These are phyloP conservation scores for Cyprinus carpio DNA, from an alignment of 2,113 vertebrate genomes.

Conservation along the genomic window DNA sequence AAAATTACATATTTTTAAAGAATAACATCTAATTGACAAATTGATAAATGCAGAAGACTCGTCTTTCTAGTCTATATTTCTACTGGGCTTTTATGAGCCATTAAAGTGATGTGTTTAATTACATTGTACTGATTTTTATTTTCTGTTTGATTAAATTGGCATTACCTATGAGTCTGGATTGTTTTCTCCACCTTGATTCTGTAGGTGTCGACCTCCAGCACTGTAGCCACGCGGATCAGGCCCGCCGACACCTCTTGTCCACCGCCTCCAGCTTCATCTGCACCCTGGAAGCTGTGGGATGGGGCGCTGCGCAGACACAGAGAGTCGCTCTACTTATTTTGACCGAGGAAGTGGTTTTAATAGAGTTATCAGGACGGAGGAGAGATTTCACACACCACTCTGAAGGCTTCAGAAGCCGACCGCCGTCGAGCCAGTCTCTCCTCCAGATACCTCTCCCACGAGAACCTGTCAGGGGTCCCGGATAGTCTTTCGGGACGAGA, in stretches of 20 bases:
- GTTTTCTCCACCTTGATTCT: conserved; percentile 86
- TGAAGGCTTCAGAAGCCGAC: conserved; percentile 89
- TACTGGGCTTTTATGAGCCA: no score
- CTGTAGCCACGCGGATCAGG: conserved; percentile 88
- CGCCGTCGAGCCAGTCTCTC: conserved; percentile 88
- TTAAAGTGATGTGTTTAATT: no score
- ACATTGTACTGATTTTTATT: no score
- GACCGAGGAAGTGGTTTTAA: not conserved
- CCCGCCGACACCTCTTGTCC: conserved; percentile 90
- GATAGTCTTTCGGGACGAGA: conserved; percentile 81
- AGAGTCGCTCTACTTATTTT: not conserved
- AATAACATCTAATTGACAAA: no score
- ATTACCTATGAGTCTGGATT: not conserved
- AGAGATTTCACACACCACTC: conserved; percentile 79
- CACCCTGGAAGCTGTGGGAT: conserved; percentile 88
- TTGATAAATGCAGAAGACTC: no score
- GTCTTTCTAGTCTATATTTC: no score
- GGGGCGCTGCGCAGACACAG: conserved; percentile 73
- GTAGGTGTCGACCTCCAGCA: conserved; percentile 93
- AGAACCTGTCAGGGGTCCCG: conserved; percentile 88
- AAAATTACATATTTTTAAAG: no score
- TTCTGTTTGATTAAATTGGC: no score
- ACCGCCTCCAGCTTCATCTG: conserved; percentile 96
- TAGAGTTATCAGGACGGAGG: not conserved
- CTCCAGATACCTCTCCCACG: conserved; percentile 91